phyloP scores from a whole-genome alignment of 2,113 vertebrate genomes.

The Erythrolamprus reginae region DNA sequence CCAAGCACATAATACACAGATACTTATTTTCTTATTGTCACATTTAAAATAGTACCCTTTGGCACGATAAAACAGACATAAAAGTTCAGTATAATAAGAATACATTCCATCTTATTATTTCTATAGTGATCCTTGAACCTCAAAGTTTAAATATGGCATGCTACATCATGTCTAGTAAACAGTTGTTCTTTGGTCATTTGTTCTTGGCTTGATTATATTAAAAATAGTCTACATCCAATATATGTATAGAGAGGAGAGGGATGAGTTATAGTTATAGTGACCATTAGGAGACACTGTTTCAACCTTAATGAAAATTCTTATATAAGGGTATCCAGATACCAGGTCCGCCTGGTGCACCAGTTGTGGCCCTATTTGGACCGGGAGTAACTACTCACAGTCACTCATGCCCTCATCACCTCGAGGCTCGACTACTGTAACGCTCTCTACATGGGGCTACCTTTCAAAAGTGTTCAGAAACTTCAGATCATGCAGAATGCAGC shows the following conservation, averaged over 20 bases:
- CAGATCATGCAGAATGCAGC: too few species aligned
- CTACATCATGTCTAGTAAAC: background rate
- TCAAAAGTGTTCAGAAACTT: too few species aligned
- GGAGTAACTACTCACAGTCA: too few species aligned
- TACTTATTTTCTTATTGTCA: background rate
- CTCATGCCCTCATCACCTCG: too few species aligned
- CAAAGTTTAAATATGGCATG: background rate
- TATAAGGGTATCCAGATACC: background rate
- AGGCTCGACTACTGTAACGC: too few species aligned
- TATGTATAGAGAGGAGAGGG: background rate
- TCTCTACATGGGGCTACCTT: too few species aligned
- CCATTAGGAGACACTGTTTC: background rate
- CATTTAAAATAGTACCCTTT: background rate
- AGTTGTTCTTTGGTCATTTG: background rate
- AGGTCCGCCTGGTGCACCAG: too few species aligned
- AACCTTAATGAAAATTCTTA: background rate
- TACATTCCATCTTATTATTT: background rate
- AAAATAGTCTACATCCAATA: background rate
- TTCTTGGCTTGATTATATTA: background rate
- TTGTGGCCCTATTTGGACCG: too few species aligned
- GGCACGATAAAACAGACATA: background rate
- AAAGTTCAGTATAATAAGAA: background rate
- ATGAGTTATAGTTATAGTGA: background rate
- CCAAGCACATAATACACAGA: background rate
- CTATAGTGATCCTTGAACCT: background rate